phyloP scores from a whole-genome alignment of 1,140 invertebrate genomes.

The Drosophila aff. region DNA sequence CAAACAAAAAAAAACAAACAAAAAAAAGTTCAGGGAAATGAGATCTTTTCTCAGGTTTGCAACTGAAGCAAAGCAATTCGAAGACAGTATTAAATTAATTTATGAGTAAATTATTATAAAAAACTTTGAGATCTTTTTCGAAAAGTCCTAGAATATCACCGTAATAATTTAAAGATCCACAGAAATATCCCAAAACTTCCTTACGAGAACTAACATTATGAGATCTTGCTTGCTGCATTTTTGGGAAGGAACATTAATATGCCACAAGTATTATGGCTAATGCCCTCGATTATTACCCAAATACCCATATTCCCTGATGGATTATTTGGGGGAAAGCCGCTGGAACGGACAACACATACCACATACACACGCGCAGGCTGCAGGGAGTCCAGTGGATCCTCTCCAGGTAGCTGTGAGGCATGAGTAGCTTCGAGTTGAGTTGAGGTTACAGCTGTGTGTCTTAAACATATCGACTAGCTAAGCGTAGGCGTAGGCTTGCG shows the following conservation, averaged over 20 bases:
- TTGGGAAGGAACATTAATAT: background rate
- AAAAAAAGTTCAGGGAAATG: too few species aligned
- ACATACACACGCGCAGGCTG: background rate
- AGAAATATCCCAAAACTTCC: background rate
- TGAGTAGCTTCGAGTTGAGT: constrained; percentile 23
- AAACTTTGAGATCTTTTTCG: background rate
- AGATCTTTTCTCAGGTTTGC: background rate
- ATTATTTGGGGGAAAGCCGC: constrained; percentile 12
- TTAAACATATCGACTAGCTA: constrained; percentile 65
- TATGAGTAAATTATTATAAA: background rate
- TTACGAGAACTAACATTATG: background rate
- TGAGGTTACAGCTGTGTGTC: constrained; percentile 44
- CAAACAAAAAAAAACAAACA: too few species aligned
- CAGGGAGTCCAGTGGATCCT: constrained; percentile 1
- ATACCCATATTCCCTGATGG: background rate
- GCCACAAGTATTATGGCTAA: too few species aligned
- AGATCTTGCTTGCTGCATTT: background rate
- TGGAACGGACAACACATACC: too few species aligned
- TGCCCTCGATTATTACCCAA: background rate
- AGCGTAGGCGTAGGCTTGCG: constrained; percentile 62
- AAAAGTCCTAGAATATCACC: background rate
- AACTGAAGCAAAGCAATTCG: background rate
- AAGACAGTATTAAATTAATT: background rate
- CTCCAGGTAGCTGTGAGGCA: background rate
- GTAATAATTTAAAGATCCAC: background rate